phyloP scores from a whole-genome alignment of 1,140 invertebrate genomes.

The Aphelinus certus region DNA sequence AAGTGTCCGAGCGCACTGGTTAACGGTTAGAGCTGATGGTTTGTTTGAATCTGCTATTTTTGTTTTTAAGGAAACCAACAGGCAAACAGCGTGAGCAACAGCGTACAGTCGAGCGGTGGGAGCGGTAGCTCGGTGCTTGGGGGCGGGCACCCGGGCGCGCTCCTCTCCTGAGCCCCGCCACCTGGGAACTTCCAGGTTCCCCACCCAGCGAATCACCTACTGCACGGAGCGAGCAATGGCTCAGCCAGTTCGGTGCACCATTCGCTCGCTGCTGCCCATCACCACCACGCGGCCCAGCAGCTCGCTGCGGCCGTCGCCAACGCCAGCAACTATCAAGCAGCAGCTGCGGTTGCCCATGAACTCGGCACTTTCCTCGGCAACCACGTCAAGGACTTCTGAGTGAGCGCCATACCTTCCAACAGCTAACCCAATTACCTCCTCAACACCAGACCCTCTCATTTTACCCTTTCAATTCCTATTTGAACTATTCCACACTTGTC shows the following conservation, averaged over 20 bases:
- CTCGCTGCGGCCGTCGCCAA: slow-evolving; percentile 15
- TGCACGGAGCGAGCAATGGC: slow-evolving; percentile 53
- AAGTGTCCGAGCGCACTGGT: slow-evolving; percentile 36
- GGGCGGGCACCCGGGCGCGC: slow-evolving; percentile 61
- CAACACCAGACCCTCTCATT: too few relatives aligned
- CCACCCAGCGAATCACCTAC: slow-evolving; percentile 59
- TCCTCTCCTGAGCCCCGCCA: slow-evolving; percentile 67
- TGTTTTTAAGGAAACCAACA: slow-evolving; percentile 4
- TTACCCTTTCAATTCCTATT: too few relatives aligned
- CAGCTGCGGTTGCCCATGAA: slow-evolving; percentile 50
- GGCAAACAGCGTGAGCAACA: slow-evolving; percentile 31
- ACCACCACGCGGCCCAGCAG: slow-evolving; percentile 49
- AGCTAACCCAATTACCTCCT: slow-evolving; percentile 42
- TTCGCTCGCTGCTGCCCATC: slow-evolving; percentile 59
- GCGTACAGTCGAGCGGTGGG: slow-evolving; percentile 16
- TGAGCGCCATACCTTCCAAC: slow-evolving; percentile 51
- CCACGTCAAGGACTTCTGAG: slow-evolving; percentile 65
- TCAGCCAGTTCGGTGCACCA: slow-evolving; percentile 45
- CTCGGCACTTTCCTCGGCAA: slow-evolving; percentile 57
- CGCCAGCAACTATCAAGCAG: slow-evolving; percentile 57
- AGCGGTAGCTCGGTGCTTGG: slow-evolving; percentile 53
- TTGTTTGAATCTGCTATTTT: too few relatives aligned
- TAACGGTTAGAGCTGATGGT: slow-evolving; percentile 55
- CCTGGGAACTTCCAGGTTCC: slow-evolving; percentile 67
- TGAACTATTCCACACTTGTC: too few relatives aligned